phyloP scores from a whole-genome alignment of 2,113 vertebrate species.

The Colossoma macropomum region DNA sequence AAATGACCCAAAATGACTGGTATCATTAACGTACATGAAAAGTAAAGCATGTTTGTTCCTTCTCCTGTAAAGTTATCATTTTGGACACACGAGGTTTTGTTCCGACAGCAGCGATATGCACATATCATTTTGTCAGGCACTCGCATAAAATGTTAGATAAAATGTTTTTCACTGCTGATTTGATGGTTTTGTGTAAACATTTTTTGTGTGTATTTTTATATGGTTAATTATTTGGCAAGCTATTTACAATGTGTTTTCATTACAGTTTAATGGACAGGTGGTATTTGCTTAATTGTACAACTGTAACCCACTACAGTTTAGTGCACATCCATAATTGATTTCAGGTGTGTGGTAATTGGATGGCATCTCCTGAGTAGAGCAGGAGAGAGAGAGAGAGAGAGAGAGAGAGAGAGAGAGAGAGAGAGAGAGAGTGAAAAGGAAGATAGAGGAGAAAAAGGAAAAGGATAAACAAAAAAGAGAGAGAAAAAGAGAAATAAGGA shows the following conservation, averaged over 20 bases:
- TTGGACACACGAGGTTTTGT: no score
- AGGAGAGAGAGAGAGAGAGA: neutral
- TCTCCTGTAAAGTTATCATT: no score
- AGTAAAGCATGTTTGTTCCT: no score
- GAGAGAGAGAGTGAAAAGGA: neutral
- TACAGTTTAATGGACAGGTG: neutral
- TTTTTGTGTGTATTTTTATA: neutral
- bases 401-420: neutral
- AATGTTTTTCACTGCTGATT: neutral
- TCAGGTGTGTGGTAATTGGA: constrained; percentile 40
- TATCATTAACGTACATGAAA: no score
- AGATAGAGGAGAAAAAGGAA: neutral
- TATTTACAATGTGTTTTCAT: neutral
- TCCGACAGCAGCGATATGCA: no score
- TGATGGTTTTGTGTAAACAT: neutral
- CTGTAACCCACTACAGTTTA: neutral
- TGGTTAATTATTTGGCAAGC: neutral
- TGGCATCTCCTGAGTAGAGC: constrained; percentile 11
- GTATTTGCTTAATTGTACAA: neutral
- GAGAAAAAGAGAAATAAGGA: neutral
- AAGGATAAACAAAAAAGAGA: neutral
- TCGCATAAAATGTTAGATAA: neutral
- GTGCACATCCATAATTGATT: constrained; percentile 34
- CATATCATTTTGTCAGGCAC: neutral
- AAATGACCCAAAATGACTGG: no score